Conservation (phyloP, 2,888 invertebrate genomes). For the Agelastica alni region DNA sequence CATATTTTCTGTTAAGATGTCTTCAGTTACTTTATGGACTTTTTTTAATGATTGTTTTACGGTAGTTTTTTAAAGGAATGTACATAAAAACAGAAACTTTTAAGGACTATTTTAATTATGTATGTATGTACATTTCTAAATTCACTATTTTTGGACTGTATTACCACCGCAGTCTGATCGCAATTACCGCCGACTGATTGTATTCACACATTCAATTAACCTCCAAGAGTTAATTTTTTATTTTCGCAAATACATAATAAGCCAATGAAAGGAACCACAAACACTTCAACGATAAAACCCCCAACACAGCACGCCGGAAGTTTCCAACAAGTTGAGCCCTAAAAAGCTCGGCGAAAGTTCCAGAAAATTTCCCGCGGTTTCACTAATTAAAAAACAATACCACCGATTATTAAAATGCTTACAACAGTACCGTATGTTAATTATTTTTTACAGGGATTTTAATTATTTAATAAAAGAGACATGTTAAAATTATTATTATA, state of each 20-base stretch:
- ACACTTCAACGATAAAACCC: constrained; percentile 24
- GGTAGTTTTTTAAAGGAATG: too few species aligned
- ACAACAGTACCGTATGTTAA: background rate
- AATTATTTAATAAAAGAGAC: too few species aligned
- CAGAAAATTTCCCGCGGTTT: constrained; percentile 34
- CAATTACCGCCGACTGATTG: constrained; percentile 10
- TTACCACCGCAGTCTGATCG: background rate
- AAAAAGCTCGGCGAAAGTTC: constrained; percentile 37
- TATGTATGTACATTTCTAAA: too few species aligned
- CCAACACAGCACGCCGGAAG: constrained; percentile 21
- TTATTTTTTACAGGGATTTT: background rate
- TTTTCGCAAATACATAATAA: constrained; percentile 15
- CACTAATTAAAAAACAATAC: constrained; percentile 30
- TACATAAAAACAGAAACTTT: too few species aligned
- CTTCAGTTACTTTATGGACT: too few species aligned
- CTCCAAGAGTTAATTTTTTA: constrained; percentile 19
- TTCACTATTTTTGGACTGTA: too few species aligned
- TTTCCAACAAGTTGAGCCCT: constrained; percentile 29
- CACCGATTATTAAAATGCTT: constrained; percentile 11
- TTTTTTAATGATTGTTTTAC: too few species aligned
- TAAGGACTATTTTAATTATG: too few species aligned
- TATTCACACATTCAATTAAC: constrained; percentile 22
- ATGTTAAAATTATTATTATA: background rate
- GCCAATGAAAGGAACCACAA: constrained; percentile 26
- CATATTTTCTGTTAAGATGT: too few species aligned